Evolutionary conservation across 2,113 vertebrate genomes (phyloP).

Genomic region (Myotis davidii): DNA sequence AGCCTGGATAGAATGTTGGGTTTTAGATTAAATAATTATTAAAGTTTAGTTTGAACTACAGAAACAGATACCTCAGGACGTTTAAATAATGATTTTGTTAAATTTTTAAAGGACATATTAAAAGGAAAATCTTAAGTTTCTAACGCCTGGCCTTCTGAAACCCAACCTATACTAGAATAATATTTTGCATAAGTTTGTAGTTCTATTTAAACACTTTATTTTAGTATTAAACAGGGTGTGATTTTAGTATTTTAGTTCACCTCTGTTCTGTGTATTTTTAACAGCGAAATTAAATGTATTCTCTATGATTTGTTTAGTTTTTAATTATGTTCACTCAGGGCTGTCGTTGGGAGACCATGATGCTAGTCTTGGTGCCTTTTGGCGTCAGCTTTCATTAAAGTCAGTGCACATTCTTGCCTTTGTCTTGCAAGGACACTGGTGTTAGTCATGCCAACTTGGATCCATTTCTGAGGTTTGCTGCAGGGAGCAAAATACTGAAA

Average conservation of each 20-base stretch:
- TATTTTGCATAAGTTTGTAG: slow-evolving; percentile 43
- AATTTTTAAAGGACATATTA: slow-evolving; percentile 24
- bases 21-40: slow-evolving; percentile 51
- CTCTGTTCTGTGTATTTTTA: slow-evolving; percentile 62
- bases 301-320: slow-evolving; percentile 64
- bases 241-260: slow-evolving; percentile 64
- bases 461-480: slow-evolving; percentile 58
- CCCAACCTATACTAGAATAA: background rate
- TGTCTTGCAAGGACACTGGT: slow-evolving; percentile 21
- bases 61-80: background rate
- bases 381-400: background rate
- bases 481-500: slow-evolving; percentile 64
- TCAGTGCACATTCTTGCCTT: slow-evolving; percentile 52
- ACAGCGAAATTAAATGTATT: slow-evolving; percentile 59
- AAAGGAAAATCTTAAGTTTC: slow-evolving; percentile 36
- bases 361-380: background rate
- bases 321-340: background rate
- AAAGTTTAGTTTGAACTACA: slow-evolving; percentile 46
- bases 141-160: slow-evolving; percentile 13
- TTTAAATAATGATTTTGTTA: slow-evolving; percentile 22
- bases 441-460: slow-evolving; percentile 45
- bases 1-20: background rate
- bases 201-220: slow-evolving; percentile 4
- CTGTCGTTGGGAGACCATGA: background rate
- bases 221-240: slow-evolving; percentile 36